These are phyloP conservation scores for Trichomalopsis sarcophagae DNA, from an alignment of 1,140 invertebrate species.

Conservation along the genomic window DNA sequence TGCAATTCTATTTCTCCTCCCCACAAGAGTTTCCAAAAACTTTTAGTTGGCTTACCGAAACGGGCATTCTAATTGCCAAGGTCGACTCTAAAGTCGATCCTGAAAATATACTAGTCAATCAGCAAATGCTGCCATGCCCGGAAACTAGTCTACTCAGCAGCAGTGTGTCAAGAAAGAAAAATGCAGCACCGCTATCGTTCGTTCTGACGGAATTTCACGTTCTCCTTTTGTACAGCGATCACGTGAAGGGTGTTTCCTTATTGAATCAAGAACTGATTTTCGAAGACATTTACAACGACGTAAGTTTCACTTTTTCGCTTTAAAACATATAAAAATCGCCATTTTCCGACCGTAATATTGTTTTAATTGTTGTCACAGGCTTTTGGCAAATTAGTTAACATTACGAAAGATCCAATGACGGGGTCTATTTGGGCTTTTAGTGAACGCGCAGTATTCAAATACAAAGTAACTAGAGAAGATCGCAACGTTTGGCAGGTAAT, in stretches of 20 bases:
- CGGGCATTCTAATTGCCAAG: constrained; percentile 82
- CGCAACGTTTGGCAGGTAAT: constrained; percentile 88
- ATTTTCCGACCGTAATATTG: constrained; percentile 39
- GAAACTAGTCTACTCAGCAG: constrained; percentile 68
- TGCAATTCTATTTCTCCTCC: constrained; percentile 86
- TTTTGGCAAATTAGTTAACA: constrained; percentile 87
- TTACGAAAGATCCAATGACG: constrained; percentile 87
- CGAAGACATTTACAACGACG: constrained; percentile 87
- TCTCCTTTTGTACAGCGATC: constrained; percentile 88
- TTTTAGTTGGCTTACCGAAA: constrained; percentile 92
- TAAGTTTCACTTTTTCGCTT: constrained; percentile 61
- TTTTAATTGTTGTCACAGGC: constrained; percentile 74
- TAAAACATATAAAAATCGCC: background rate
- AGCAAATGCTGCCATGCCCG: constrained; percentile 79
- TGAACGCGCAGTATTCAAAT: constrained; percentile 88
- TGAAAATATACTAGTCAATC: constrained; percentile 78
- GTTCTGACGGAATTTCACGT: constrained; percentile 94
- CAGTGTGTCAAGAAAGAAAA: constrained; percentile 58
- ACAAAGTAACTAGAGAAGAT: constrained; percentile 90
- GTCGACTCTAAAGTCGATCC: constrained; percentile 76
- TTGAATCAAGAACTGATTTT: constrained; percentile 92
- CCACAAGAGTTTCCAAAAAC: constrained; percentile 80
- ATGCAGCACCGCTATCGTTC: constrained; percentile 82
- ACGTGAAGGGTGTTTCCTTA: constrained; percentile 88
- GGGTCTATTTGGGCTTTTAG: constrained; percentile 91